A percentile compares a stretch with the other conserved stretches of the same genome.
Evolutionary conservation across 1,140 invertebrate genomes (phyloP).

Genomic region (Nymphalis io): DNA sequence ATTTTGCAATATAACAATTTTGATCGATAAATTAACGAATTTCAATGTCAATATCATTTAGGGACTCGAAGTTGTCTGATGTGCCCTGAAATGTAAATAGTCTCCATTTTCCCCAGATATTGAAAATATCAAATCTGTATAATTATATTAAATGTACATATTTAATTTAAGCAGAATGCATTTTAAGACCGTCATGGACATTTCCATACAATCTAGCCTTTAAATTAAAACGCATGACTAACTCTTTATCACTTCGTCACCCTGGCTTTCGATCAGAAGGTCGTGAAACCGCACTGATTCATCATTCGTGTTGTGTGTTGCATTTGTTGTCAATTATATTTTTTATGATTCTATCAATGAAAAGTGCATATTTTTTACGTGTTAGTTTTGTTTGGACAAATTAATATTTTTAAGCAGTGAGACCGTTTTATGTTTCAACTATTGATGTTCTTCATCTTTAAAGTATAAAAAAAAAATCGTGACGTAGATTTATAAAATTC

Average conservation of each 20-base stretch:
- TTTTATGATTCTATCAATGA: constrained; percentile 5
- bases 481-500: no score
- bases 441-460: no score
- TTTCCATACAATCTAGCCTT: constrained; percentile 6
- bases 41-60: no score
- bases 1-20: no score
- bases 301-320: background rate
- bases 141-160: background rate
- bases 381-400: background rate
- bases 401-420: no score
- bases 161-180: background rate
- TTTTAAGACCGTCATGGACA: background rate
- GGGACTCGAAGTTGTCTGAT: no score
- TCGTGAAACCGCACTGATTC: constrained; percentile 3
- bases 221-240: constrained; percentile 3
- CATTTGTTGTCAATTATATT: background rate
- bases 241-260: constrained; percentile 7
- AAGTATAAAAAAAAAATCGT: no score
- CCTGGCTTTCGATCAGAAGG: constrained; percentile 15
- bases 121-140: no score
- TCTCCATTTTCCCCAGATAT: no score
- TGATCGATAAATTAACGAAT: no score
- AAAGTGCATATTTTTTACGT: background rate
- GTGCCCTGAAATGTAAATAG: no score
- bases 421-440: no score